Conservation (phyloP, 2,113 vertebrate species). For the Bos indicus region DNA sequence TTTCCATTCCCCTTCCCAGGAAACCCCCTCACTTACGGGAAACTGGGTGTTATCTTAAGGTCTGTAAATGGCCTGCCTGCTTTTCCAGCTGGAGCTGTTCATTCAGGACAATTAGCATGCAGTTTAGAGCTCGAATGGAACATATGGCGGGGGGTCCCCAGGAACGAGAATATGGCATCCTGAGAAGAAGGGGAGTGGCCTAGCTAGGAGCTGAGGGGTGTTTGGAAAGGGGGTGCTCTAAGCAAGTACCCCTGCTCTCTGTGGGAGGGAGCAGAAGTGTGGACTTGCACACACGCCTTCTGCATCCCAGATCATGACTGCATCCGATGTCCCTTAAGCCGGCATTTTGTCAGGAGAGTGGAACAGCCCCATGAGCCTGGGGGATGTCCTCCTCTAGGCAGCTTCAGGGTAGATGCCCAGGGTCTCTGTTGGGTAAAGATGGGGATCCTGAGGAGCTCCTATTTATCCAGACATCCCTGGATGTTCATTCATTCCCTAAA, state of each 20-base stretch:
- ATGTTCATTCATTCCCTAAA: background rate
- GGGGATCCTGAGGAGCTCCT: background rate
- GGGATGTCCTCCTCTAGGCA: background rate
- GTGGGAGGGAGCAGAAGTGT: background rate
- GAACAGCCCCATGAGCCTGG: background rate
- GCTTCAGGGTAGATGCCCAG: background rate
- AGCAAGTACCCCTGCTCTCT: conserved; percentile 24
- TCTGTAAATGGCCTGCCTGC: conserved; percentile 80
- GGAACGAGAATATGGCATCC: conserved; percentile 48
- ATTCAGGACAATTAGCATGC: conserved; percentile 80
- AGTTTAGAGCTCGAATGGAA: conserved; percentile 68
- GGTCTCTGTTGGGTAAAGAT: background rate
- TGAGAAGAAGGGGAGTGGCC: background rate
- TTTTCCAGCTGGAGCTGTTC: conserved; percentile 83
- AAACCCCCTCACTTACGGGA: conserved; percentile 75
- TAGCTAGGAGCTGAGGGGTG: background rate
- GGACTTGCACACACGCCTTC: background rate
- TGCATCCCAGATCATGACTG: background rate
- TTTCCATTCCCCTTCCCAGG: conserved; percentile 44
- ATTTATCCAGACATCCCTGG: background rate
- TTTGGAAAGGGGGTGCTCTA: background rate
- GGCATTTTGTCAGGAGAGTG: background rate
- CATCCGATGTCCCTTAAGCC: background rate
- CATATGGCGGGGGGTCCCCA: conserved; percentile 69
- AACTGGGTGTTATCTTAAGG: conserved; percentile 78